Conservation (phyloP, 2,888 invertebrate species). For the Molanna angustata region DNA sequence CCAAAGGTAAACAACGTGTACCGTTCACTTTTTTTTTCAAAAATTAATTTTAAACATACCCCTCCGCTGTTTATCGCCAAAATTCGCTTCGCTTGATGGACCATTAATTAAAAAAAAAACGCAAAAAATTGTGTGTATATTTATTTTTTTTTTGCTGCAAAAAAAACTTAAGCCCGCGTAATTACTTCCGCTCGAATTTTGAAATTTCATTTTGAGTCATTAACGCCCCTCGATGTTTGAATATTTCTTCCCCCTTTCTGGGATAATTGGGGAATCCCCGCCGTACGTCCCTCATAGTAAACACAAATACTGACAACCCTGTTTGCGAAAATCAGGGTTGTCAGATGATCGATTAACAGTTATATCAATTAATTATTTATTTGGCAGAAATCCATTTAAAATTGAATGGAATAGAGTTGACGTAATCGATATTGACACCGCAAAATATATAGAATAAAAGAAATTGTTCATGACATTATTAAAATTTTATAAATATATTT, state of each 20-base stretch:
- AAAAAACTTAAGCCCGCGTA: slow-evolving; percentile 2
- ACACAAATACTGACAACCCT: background rate
- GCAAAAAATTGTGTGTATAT: background rate
- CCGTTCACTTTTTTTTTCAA: background rate
- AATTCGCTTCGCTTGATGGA: background rate
- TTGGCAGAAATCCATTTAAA: too few species aligned
- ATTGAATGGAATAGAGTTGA: too few species aligned
- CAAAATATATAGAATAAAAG: too few species aligned
- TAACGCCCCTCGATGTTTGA: background rate
- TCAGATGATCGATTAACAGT: background rate
- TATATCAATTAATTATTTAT: too few species aligned
- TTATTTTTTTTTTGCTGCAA: background rate
- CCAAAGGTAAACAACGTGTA: too few species aligned
- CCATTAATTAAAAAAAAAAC: background rate
- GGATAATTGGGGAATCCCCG: slow-evolving; percentile 5
- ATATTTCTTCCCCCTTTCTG: background rate
- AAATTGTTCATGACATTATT: too few species aligned
- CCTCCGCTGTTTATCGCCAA: background rate
- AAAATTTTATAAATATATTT: too few species aligned
- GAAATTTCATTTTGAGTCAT: slow-evolving; percentile 14
- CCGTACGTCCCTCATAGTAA: background rate
- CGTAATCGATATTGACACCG: too few species aligned
- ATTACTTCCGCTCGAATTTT: slow-evolving; percentile 8
- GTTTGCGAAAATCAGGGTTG: background rate
- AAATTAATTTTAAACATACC: too few species aligned